Evolutionary conservation across 2,888 invertebrate genomes (phyloP), one percentile per base, ranked within the genome.

Genomic region (Salticus scenicus): DNA sequence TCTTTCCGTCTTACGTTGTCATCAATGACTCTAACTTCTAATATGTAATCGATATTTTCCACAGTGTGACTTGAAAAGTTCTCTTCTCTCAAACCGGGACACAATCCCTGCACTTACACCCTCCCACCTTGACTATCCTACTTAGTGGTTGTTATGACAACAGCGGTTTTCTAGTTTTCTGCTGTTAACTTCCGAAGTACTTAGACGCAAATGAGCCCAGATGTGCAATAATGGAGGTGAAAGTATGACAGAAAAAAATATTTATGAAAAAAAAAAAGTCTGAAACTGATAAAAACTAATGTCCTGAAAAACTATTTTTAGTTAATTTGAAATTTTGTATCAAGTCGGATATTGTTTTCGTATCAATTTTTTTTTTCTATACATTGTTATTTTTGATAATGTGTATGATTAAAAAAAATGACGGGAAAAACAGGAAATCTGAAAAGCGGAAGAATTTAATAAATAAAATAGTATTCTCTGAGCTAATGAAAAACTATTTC

Each of bases 11-110:
- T 37, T 7, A 10, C 24, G 24, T 17, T 2, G 1, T 24, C 24
- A 4, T 20, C 24, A 5, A 5, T 57, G 57, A 24, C 57, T 57
- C 24, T 24, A 24, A 57, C 57, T 24, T 24, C 66, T 79, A 72
- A 79, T 79, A 79, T 24, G 66, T 64, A 79, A 79, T 79, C 79
- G 79, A 72, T 79, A 72, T 42, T 31, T 47, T 41, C 5, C 51
- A 28, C 17, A 24, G 66, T 47, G 66, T 72, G 72, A 73, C 72
- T 64, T 27, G 79, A 24, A 33, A 67, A 64, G 28, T 7, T 7
- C 47, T 47, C 30, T 33, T 72, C 72, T 72, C 30, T 33, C 72
- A 37, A 66, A 30, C 33, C 42, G n/a, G 71, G 47, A 24, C 57
- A 24, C 57, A 57, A 57, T 57, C 33, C 69, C 20, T 70, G 37